phyloP scores from a whole-genome alignment of 2,888 invertebrate species.

The Amphipoea oculea region DNA sequence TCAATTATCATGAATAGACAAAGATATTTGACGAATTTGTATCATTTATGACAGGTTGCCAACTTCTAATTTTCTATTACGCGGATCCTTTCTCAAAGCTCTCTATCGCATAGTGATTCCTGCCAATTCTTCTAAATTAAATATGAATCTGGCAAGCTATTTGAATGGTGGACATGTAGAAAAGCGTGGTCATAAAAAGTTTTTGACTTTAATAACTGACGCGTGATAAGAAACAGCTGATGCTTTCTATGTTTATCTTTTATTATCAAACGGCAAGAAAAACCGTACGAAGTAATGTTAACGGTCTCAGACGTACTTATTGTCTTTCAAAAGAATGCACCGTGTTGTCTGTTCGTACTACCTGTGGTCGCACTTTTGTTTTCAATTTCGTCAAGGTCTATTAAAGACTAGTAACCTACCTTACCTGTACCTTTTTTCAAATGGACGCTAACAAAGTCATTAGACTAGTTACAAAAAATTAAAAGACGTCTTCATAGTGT shows the following conservation, averaged over 20 bases:
- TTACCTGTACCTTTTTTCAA: too few species aligned
- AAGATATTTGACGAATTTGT: conserved; percentile 36
- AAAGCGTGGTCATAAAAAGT: not conserved
- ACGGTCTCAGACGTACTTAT: not conserved
- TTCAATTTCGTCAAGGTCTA: conserved; percentile 56
- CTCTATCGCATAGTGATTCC: conserved; percentile 6
- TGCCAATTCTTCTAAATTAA: conserved; percentile 32
- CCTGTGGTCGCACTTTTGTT: conserved; percentile 41
- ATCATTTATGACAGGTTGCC: conserved; percentile 25
- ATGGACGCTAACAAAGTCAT: conserved; percentile 30
- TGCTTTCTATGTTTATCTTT: conserved; percentile 10
- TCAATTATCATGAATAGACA: conserved; percentile 18
- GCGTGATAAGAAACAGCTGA: conserved; percentile 27
- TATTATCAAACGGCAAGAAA: conserved; percentile 14
- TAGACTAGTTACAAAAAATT: conserved; percentile 18
- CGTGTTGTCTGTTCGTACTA: conserved; percentile 25
- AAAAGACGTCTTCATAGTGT: conserved; percentile 18
- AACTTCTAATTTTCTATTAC: conserved; percentile 26
- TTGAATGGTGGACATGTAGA: conserved; percentile 5
- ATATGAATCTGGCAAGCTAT: conserved; percentile 19
- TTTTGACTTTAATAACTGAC: conserved; percentile 9
- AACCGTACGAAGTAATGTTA: conserved; percentile 7
- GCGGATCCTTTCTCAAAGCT: not conserved
- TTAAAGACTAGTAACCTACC: conserved; percentile 54
- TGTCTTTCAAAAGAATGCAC: conserved; percentile 30